Conservation (phyloP, 2,113 vertebrate genomes). For the Synodontis membranacea region DNA sequence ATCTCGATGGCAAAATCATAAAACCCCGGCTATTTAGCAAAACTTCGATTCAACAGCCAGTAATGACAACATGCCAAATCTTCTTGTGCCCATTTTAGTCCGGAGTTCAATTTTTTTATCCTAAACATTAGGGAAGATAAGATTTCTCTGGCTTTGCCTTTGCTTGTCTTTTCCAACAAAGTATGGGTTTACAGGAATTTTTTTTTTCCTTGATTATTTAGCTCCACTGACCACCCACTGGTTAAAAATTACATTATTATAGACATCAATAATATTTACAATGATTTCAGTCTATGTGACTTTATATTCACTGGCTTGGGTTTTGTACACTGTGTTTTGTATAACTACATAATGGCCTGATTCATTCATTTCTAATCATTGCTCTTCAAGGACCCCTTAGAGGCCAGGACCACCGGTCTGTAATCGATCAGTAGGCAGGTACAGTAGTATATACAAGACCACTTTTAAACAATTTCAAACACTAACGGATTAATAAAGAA, state of each 20-base stretch:
- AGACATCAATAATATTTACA: background rate
- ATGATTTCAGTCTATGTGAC: background rate
- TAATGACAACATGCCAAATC: background rate
- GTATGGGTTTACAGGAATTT: background rate
- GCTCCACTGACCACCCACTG: background rate
- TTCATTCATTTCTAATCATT: background rate
- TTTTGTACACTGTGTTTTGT: background rate
- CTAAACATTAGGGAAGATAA: background rate
- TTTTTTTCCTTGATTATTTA: background rate
- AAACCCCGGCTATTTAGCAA: background rate
- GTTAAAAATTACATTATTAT: background rate
- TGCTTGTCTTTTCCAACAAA: background rate
- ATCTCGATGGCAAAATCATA: background rate
- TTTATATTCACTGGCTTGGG: background rate
- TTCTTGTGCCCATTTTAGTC: background rate
- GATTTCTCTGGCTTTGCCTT: background rate
- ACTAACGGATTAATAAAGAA: background rate
- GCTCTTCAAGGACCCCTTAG: background rate
- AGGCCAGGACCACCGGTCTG: background rate
- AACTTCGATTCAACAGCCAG: background rate
- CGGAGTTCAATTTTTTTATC: background rate
- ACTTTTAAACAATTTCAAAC: background rate
- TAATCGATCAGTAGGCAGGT: background rate
- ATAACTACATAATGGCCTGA: background rate
- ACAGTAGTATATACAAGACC: background rate